Conservation (phyloP, 2,113 vertebrate species). For the Zosterops hypoxanthus region DNA sequence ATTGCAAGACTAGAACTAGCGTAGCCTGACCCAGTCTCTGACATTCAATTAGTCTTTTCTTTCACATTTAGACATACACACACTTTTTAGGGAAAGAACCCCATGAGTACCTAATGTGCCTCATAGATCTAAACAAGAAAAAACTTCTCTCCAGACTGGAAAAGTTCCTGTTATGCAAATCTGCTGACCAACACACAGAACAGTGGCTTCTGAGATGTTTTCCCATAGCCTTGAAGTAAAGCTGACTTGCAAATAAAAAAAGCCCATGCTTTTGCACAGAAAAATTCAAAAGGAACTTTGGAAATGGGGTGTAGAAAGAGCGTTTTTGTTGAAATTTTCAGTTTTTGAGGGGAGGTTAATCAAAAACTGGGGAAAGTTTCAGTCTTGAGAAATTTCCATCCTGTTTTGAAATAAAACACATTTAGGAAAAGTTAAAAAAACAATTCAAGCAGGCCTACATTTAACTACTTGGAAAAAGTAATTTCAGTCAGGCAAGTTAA, state of each 20-base stretch:
- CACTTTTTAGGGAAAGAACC: neutral
- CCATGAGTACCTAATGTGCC: neutral
- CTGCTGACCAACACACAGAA: neutral
- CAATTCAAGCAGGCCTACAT: neutral
- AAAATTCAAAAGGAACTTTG: neutral
- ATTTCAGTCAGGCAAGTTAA: neutral
- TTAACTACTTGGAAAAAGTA: neutral
- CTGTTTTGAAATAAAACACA: neutral
- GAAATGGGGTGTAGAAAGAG: neutral
- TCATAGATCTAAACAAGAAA: neutral
- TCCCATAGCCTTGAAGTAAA: neutral
- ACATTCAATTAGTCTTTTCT: neutral
- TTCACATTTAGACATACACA: neutral
- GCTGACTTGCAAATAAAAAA: neutral
- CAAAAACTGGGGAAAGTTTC: neutral
- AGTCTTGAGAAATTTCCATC: neutral
- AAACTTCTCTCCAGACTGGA: neutral
- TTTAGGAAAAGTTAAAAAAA: neutral
- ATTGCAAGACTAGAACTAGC: neutral
- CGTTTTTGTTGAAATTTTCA: neutral
- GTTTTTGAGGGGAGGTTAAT: neutral
- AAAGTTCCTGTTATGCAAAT: neutral
- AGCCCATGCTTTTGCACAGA: fast-evolving
- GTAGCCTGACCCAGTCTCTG: neutral
- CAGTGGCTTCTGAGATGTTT: neutral